Conservation (phyloP, 2,797 vertebrate species). For the Smutsia gigantea region DNA sequence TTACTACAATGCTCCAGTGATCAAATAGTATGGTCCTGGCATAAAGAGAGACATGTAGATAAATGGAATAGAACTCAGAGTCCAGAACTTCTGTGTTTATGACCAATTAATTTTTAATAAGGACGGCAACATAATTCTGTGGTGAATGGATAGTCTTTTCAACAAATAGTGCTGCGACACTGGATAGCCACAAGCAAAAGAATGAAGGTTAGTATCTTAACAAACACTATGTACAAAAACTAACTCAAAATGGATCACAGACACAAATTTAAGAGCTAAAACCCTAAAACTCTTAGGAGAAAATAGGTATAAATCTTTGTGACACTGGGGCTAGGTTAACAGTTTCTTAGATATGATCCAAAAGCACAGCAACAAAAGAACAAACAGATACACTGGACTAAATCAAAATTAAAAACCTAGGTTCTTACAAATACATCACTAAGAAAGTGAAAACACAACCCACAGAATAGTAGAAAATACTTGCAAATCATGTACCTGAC, state of each 20-base stretch:
- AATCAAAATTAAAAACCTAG: background rate
- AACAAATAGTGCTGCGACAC: background rate
- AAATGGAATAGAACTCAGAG: background rate
- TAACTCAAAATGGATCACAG: background rate
- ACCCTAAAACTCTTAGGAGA: background rate
- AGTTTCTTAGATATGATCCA: background rate
- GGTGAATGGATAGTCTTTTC: background rate
- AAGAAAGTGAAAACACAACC: background rate
- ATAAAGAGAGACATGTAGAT: background rate
- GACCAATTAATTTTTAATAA: background rate
- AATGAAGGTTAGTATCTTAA: background rate
- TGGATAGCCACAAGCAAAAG: background rate
- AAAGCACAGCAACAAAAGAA: background rate
- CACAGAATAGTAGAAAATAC: background rate
- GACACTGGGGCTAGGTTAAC: background rate
- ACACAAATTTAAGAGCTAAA: background rate
- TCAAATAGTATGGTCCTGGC: background rate
- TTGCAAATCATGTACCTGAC: background rate
- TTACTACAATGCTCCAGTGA: background rate
- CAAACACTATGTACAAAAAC: background rate
- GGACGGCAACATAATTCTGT: background rate
- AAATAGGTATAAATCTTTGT: background rate
- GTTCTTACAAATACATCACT: background rate
- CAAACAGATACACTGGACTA: background rate
- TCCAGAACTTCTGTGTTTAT: background rate